Evolutionary conservation across 2,113 vertebrate species (phyloP).

Genomic region (Notiomystis cincta): DNA sequence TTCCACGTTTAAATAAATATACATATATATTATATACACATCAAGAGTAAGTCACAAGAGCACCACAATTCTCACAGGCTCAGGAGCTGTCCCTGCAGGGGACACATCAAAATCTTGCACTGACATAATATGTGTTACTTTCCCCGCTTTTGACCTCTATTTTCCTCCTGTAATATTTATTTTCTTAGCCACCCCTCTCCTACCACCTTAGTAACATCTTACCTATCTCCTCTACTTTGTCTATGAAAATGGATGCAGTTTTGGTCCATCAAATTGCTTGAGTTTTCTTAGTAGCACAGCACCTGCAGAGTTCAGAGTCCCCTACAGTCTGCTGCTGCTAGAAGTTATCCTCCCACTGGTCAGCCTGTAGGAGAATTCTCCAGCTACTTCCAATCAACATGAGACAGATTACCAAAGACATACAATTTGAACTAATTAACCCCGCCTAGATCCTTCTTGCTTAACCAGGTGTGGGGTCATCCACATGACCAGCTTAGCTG

Average conservation of each 20-base stretch:
- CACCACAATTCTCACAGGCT: neutral
- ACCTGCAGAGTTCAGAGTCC: neutral
- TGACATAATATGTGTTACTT: neutral
- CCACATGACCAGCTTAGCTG: neutral
- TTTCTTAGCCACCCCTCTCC: neutral
- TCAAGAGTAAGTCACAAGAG: neutral
- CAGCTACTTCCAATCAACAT: constrained; percentile 23
- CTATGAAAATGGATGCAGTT: neutral
- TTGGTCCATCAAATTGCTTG: neutral
- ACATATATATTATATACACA: fast-evolving
- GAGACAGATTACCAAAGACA: neutral
- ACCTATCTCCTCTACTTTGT: neutral
- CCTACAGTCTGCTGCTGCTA: neutral
- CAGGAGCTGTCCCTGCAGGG: neutral
- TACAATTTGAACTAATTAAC: constrained; percentile 36
- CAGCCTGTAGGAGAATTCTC: neutral
- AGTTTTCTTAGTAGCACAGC: neutral
- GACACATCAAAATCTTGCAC: neutral
- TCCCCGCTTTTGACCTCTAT: neutral
- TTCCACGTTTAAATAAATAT: neutral
- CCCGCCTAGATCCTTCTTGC: neutral
- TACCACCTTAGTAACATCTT: neutral
- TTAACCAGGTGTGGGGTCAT: constrained; percentile 29
- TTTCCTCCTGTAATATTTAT: neutral
- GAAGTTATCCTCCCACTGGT: neutral